These are phyloP conservation scores for Athalia rosae DNA, from an alignment of 2,888 invertebrate genomes.

Conservation along the genomic window DNA sequence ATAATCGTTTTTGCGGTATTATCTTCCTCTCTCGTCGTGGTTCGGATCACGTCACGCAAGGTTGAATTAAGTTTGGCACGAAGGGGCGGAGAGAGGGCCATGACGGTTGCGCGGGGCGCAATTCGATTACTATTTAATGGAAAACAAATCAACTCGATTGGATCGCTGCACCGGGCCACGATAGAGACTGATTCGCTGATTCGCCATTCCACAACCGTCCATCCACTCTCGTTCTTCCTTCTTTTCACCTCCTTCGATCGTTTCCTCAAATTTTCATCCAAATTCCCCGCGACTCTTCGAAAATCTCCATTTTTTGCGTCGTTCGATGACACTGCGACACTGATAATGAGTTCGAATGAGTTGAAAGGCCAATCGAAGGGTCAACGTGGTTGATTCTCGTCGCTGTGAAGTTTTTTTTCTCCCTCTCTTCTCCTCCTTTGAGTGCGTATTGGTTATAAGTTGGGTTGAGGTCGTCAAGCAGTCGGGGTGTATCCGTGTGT, in stretches of 20 bases:
- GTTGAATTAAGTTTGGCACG: conserved; percentile 30
- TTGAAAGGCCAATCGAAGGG: background rate
- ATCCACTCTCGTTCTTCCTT: background rate
- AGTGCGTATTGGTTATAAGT: conserved; percentile 13
- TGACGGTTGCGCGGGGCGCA: conserved; percentile 34
- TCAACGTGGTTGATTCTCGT: conserved; percentile 23
- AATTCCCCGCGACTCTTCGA: background rate
- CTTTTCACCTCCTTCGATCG: background rate
- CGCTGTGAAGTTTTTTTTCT: conserved; percentile 17
- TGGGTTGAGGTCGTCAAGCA: background rate
- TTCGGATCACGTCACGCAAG: conserved; percentile 40
- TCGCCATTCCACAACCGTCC: conserved; percentile 15
- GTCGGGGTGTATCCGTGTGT: background rate
- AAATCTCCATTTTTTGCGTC: background rate
- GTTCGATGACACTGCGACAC: background rate
- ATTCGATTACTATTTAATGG: conserved; percentile 46
- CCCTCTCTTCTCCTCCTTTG: background rate
- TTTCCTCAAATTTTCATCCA: background rate
- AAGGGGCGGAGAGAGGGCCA: background rate
- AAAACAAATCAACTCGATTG: conserved; percentile 44
- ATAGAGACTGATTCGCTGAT: conserved; percentile 33
- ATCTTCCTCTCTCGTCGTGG: conserved; percentile 12
- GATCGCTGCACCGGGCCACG: conserved; percentile 20
- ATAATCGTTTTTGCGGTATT: conserved; percentile 43
- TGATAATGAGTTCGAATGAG: conserved; percentile 19